Conservation (phyloP, 2,113 vertebrate genomes). For the Microtus richardsoni region DNA sequence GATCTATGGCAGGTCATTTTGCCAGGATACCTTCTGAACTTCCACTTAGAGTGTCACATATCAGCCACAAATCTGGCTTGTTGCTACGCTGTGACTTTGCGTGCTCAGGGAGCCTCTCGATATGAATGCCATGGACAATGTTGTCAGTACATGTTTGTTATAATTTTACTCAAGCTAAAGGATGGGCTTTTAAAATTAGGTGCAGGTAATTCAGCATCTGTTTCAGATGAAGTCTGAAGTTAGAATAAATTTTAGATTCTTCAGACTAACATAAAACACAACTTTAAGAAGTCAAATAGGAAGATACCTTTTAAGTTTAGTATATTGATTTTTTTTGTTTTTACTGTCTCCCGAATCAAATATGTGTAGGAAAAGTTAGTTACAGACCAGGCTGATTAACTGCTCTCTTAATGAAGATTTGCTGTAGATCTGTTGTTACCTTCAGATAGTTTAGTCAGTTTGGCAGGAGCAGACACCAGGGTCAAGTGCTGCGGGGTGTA, state of each 20-base stretch:
- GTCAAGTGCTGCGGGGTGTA: constrained; percentile 82
- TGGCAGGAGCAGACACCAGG: constrained; percentile 79
- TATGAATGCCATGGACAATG: constrained; percentile 89
- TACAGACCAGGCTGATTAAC: constrained; percentile 80
- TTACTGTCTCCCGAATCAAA: constrained; percentile 84
- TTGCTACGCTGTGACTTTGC: constrained; percentile 73
- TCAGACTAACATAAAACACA: constrained; percentile 82
- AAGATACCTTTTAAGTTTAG: constrained; percentile 82
- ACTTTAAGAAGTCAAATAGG: constrained; percentile 83
- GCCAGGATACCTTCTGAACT: constrained; percentile 30
- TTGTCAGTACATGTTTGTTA: constrained; percentile 84
- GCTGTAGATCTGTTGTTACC: constrained; percentile 79
- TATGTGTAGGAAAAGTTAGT: constrained; percentile 84
- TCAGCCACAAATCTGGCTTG: constrained; percentile 77
- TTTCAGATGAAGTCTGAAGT: constrained; percentile 84
- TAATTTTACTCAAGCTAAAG: constrained; percentile 83
- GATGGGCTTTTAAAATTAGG: constrained; percentile 80
- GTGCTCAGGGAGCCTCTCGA: constrained; percentile 76
- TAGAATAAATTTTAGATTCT: constrained; percentile 83
- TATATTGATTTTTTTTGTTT: constrained; percentile 82
- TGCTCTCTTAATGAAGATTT: constrained; percentile 82
- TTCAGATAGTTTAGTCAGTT: constrained; percentile 87
- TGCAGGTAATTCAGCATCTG: constrained; percentile 74
- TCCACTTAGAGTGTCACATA: constrained; percentile 87
- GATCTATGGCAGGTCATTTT: too few relatives aligned